Evolutionary conservation across 2,113 vertebrate genomes (phyloP), one percentile per base, ranked within the genome.

Genomic region (Pholis gunnellus): DNA sequence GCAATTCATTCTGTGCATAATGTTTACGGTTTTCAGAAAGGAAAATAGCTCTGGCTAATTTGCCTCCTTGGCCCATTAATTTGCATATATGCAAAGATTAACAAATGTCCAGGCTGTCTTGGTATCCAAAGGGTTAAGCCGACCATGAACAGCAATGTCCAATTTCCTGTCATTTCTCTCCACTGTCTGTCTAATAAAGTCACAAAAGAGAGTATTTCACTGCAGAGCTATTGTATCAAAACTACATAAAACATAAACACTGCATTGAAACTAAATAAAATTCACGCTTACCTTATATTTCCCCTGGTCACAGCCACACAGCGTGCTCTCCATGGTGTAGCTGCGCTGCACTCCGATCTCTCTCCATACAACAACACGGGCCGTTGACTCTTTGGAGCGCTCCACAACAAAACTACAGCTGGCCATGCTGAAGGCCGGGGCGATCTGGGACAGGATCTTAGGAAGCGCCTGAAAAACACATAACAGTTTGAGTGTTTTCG

Each of bases 401-500:
- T 99, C 98, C 78, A 99, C 98, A 20, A 99, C 98, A 78, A 99
- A 99, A 93, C 98, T 99, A 88, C 98, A 99, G 92, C 98, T 99
- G 74, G 92, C 95, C 96, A 99, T 97, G 92, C 97, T 98, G 94
- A 99, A 99, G 57, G 97, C 97, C 1, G 98, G 97, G 2, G 98
- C 98, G 44, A 96, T 96, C 87, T 99, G 97, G 85, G 97, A 98
- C 79, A 99, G 93, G 87, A 99, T 96, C 95, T 97, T 99, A 13
- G 98, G 98, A 65, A 99, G 96, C 1, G 95, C 95, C 98, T 99
- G 89, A 48, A 83, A 87, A 67, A 81, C 2, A 76, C 0, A 60
- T 6, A 34, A 38, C 59, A 9, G 46, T 54, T 63, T 31, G 34
- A 70, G 75, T 40, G 1, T 79, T 78, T 64, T 9, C 74, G n/a